These are phyloP conservation scores for Reticulitermes lucifugus DNA, from an alignment of 2,888 invertebrate species.

Conservation along the genomic window DNA sequence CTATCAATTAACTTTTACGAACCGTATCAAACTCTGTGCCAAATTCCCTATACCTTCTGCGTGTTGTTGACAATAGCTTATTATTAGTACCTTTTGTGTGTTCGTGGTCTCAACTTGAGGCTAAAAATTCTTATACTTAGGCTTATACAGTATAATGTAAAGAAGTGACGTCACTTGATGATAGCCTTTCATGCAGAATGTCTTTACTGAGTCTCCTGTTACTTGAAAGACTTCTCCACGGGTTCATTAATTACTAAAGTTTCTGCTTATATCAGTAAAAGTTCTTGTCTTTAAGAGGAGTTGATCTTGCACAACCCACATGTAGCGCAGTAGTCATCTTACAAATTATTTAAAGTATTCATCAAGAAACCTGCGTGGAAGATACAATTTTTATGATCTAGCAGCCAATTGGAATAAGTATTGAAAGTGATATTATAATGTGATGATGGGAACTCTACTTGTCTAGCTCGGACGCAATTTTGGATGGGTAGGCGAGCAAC, in stretches of 20 bases:
- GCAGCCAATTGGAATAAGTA: too few relatives aligned
- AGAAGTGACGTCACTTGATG: not conserved
- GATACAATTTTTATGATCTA: too few relatives aligned
- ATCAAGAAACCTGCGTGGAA: too few relatives aligned
- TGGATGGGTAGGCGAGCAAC: too few relatives aligned
- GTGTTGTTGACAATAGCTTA: not conserved
- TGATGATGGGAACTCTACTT: too few relatives aligned
- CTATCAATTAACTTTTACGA: constrained; percentile 6
- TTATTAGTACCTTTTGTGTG: not conserved
- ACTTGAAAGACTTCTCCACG: not conserved
- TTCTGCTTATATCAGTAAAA: not conserved
- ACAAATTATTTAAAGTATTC: too few relatives aligned
- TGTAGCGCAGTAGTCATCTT: too few relatives aligned
- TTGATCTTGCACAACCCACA: too few relatives aligned
- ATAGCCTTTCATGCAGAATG: not conserved
- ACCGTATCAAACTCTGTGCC: not conserved
- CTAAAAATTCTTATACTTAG: not conserved
- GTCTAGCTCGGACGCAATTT: too few relatives aligned
- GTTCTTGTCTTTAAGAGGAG: too few relatives aligned
- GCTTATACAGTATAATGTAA: too few relatives aligned
- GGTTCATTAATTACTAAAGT: not conserved
- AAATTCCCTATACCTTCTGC: not conserved
- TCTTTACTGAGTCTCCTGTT: not conserved
- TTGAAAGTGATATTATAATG: too few relatives aligned
- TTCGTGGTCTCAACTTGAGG: not conserved